Base-by-base conservation (phyloP, 2,888 invertebrate species). In the Drosophila tanythrix region DNA sequence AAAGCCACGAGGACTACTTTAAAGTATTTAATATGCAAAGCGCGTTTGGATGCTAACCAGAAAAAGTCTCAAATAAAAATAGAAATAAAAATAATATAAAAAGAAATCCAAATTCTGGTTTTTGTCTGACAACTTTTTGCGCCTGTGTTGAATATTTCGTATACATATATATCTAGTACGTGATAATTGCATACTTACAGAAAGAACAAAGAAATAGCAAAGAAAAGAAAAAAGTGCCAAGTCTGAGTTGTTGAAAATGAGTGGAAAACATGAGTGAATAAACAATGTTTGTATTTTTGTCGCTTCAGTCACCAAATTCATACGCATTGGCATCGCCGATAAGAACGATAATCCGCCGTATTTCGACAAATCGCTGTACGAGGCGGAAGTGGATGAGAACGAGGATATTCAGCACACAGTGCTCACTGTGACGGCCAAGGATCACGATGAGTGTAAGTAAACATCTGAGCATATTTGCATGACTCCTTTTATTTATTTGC, bases 291-390 rank as follows among this genome's bases (percentile, higher is more conserved):
- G n/a, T 61, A 8, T 15, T 43, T 46, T 56, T 13, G 18, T 8
- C 21, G 40, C 58, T 27, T n/a, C 95, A 98, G 98, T 98, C 94
- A 98, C 98, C 86, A 98, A 98, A 95, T 98, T 98, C 94, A 98
- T 99, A 94, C 98, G 98, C 89, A 98, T 99, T 94, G 98, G 98
- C 91, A 98, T 99, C 93, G 98, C 98, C 89, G 99, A 99, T 95
- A 99, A 98, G 95, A 99, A 99, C 96, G 99, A 99, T 95, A 99
- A 99, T 94, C 98, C 98, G 77, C 99, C 99, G 79, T 98, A 98
- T 94, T 99, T 99, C 94, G 98, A 98, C 95, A 98, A 98, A 94
- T 97, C 97, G 91, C 95, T 98, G 90, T 98, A 99, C 94, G 98
- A 98, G 94, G 98, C 99, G 91, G 98, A 98, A 94, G 98, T 99